Evolutionary conservation across 1,140 invertebrate species (phyloP), one percentile per base, ranked within the genome.

Genomic region (Asobara japonica): DNA sequence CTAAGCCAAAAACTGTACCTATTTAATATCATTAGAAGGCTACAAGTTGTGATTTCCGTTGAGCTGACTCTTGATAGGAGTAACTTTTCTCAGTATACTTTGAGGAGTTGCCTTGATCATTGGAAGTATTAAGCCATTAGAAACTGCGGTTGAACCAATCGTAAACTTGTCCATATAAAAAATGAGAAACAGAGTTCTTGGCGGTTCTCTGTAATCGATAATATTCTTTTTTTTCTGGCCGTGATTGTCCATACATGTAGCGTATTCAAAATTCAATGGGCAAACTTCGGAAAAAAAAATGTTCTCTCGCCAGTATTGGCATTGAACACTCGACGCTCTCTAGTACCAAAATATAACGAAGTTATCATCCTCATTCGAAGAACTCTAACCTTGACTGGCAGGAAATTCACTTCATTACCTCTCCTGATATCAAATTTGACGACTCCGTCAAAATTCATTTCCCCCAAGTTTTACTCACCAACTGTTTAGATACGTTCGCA

Each of bases 1-100:
- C 86, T 86, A 80, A 66, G 61, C 75, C 78, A 71, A 62, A 30
- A 30, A 30, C 13, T 62, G 25, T 27, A 11, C 25, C 29, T 62
- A 30, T 31, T 62, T 62, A n/a, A 30, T 62, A 30, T 30, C 27
- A 6, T 60, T 13, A 20, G 22, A 22, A 20, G 4, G 22, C 11
- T 25, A 56, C 18, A 56, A 56, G 10, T 56, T 56, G 22, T 56
- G 51, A 56, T 56, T 45, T 45, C 41, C 41, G 41, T 13, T 45
- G 41, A 18, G 20, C 51, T 10, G 8, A 56, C 18, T 22, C n/a
- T 56, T 22, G 20, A 22, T 3, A 25, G 22, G 22, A 10, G 13
- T 25, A 56, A 56, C 18, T 56, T 25, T 56, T 56, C 22, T 56
- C 13, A n/a, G n/a, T n/a, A n/a, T n/a, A n/a, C n/a, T n/a, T n/a